Evolutionary conservation across 2,888 invertebrate genomes (phyloP).

Genomic region (Polyommatus icarus): DNA sequence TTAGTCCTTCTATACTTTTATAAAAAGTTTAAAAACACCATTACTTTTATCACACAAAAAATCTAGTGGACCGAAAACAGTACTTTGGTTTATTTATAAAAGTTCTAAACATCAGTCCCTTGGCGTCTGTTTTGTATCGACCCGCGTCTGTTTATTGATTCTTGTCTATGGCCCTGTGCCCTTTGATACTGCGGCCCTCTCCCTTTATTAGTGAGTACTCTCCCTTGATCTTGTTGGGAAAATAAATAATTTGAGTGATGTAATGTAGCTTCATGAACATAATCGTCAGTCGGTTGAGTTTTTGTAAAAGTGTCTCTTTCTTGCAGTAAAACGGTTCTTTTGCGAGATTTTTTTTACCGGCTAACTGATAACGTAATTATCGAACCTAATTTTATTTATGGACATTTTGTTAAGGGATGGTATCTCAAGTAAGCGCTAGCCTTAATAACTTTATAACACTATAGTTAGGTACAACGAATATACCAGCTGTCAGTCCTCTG

Average conservation of each 20-base stretch:
- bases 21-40: background rate
- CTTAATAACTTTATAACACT: too few relatives aligned
- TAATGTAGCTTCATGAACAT: constrained; percentile 3
- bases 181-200: constrained; percentile 53
- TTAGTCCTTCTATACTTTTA: background rate
- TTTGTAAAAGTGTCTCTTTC: background rate
- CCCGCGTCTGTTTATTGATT: constrained; percentile 65
- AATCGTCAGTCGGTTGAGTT: background rate
- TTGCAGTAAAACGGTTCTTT: too few relatives aligned
- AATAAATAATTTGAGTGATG: constrained; percentile 30
- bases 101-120: constrained; percentile 65
- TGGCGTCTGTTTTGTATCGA: constrained; percentile 72
- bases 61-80: constrained; percentile 48
- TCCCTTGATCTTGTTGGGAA: constrained; percentile 42
- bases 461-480: too few relatives aligned
- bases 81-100: constrained; percentile 66
- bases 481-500: too few relatives aligned
- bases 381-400: too few relatives aligned
- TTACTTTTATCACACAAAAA: constrained; percentile 6
- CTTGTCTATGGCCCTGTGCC: constrained; percentile 57
- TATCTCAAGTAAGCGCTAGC: too few relatives aligned
- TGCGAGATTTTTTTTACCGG: too few relatives aligned
- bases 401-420: too few relatives aligned
- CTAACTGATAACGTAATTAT: too few relatives aligned
- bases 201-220: constrained; percentile 31